A percentile compares a stretch with the other conserved stretches of the same genome.
These are phyloP conservation scores for Callaeas wilsoni DNA, from an alignment of 2,113 vertebrate species.

Conservation along the genomic window DNA sequence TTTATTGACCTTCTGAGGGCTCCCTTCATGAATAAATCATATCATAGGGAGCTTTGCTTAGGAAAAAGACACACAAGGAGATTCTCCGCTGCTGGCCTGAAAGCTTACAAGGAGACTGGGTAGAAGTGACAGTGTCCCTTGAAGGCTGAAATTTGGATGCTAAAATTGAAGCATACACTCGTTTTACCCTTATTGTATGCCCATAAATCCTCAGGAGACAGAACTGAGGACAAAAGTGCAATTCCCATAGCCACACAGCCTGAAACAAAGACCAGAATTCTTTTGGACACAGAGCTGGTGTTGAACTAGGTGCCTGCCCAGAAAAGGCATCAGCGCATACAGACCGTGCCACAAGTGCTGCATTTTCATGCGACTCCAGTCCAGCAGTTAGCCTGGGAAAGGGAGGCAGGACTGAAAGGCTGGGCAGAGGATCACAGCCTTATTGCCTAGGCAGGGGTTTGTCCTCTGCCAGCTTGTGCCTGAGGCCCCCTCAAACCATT, in stretches of 20 bases:
- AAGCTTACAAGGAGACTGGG: background rate
- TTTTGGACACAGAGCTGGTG: background rate
- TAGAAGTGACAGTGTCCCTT: background rate
- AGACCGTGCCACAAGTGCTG: background rate
- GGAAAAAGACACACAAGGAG: background rate
- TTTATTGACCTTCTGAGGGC: conserved; percentile 37
- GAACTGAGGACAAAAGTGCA: background rate
- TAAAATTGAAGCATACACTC: background rate
- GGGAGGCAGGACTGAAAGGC: background rate
- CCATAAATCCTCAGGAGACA: background rate
- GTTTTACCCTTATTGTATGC: background rate
- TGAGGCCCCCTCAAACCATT: background rate
- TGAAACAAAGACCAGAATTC: background rate
- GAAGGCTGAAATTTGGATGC: background rate
- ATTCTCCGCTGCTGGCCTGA: background rate
- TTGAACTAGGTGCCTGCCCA: background rate
- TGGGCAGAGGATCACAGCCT: conserved; percentile 3
- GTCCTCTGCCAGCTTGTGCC: background rate
- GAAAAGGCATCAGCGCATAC: background rate
- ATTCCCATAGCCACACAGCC: background rate
- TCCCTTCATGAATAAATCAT: conserved; percentile 42
- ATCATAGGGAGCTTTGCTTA: background rate
- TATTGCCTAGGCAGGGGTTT: background rate
- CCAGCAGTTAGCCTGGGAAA: background rate
- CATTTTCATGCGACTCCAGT: background rate